These are phyloP conservation scores for Gastrophryne carolinensis DNA, from an alignment of 2,797 vertebrate genomes.

Conservation along the genomic window DNA sequence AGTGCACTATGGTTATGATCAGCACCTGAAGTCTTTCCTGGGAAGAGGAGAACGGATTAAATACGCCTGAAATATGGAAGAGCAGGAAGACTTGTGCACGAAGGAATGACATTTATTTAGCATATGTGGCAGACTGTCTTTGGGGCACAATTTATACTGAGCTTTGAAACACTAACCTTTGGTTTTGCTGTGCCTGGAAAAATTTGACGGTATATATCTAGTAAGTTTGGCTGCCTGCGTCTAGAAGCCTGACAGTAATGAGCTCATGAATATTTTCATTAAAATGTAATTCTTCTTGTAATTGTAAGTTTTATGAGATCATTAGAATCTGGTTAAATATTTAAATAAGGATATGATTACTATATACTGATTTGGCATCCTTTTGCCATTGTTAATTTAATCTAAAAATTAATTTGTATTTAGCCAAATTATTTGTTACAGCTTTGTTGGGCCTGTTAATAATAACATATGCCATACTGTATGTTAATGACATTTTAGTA, in stretches of 20 bases:
- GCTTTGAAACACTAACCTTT: conserved; percentile 34
- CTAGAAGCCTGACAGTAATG: conserved; percentile 41
- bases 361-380: conserved; percentile 44
- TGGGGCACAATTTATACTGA: conserved; percentile 17
- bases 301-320: conserved; percentile 40
- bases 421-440: conserved; percentile 4
- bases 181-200: conserved; percentile 20
- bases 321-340: conserved; percentile 49
- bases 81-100: background rate
- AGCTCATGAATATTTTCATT: conserved; percentile 50
- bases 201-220: conserved; percentile 17
- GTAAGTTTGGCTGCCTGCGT: conserved; percentile 7
- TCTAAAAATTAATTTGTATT: conserved; percentile 42
- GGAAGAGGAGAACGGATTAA: background rate
- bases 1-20: too few species aligned
- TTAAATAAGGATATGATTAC: conserved; percentile 52
- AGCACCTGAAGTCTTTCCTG: background rate
- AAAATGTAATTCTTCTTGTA: conserved; percentile 39
- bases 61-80: background rate
- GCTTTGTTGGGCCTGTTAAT: background rate
- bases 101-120: background rate
- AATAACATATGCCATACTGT: too few species aligned
- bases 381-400: conserved; percentile 45
- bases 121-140: conserved; percentile 18
- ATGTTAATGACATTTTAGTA: too few species aligned